A percentile compares a stretch with the other conserved stretches of the same genome.
Conservation (phyloP, 2,113 vertebrate species). For the Delphinus delphis region DNA sequence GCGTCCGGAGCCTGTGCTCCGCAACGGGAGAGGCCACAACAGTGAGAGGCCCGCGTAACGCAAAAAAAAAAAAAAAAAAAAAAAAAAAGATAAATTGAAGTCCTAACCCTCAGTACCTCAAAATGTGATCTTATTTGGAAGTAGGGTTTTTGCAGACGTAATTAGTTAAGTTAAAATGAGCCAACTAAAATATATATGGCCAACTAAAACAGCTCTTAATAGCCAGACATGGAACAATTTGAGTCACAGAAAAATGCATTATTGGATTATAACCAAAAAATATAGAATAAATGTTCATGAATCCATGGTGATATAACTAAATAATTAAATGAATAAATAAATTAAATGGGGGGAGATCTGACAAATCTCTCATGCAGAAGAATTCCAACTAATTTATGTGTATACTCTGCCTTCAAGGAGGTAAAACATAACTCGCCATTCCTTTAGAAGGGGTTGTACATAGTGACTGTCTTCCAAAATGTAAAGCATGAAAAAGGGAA, state of each 20-base stretch:
- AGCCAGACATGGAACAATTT: neutral
- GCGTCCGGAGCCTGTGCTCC: too few relatives aligned
- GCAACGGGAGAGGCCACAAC: too few relatives aligned
- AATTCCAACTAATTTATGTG: neutral
- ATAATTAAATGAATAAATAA: neutral
- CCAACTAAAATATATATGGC: neutral
- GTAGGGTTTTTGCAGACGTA: neutral
- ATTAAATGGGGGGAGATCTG: neutral
- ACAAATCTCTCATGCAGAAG: neutral
- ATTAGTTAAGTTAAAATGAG: neutral
- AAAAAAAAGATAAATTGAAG: neutral
- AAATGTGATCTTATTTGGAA: neutral
- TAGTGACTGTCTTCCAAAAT: neutral
- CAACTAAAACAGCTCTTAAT: neutral
- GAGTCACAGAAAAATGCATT: neutral
- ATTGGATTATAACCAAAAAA: neutral
- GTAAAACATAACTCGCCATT: too few relatives aligned
- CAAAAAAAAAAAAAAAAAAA: neutral
- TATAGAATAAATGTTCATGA: neutral
- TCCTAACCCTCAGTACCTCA: neutral
- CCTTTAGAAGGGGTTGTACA: fast-evolving
- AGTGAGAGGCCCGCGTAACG: too few relatives aligned
- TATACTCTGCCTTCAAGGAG: neutral
- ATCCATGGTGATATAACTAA: neutral
- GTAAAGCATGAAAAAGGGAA: neutral